A percentile compares a stretch with the other conserved stretches of the same genome.
phyloP scores from a whole-genome alignment of 2,797 vertebrate genomes.

The Pelobates cultripes region DNA sequence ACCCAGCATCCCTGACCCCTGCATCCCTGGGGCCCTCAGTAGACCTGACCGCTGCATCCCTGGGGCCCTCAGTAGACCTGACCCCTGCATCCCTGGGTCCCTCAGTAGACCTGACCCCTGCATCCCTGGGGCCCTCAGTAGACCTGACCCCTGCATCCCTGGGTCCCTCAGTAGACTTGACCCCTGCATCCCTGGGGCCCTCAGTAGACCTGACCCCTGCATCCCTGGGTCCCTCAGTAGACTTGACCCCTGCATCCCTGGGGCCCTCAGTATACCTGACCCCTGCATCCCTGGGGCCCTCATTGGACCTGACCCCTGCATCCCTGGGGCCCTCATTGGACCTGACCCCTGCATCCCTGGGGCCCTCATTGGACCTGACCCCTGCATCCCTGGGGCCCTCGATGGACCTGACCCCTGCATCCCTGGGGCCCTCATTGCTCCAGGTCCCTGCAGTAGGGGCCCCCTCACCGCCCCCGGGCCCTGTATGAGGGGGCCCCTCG shows the following conservation, averaged over 20 bases:
- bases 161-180: not conserved
- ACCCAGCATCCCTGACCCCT: not conserved
- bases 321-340: not conserved
- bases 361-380: no score
- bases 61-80: not conserved
- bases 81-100: not conserved
- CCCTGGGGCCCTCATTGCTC: not conserved
- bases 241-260: not conserved
- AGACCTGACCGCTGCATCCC: not conserved
- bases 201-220: not conserved
- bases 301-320: not conserved
- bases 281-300: not conserved
- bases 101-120: not conserved
- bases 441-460: not conserved
- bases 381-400: not conserved
- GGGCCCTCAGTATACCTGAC: no score
- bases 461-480: not conserved
- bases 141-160: not conserved
- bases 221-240: not conserved
- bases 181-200: not conserved
- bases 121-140: not conserved
- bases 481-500: slow-evolving; percentile 1
- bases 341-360: not conserved
- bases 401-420: no score
- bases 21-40: not conserved